Percentiles rank a stretch among this genome's conserved stretches.
These are phyloP conservation scores for Strigamia maritima DNA, from an alignment of 2,888 invertebrate genomes.

Conservation along the genomic window DNA sequence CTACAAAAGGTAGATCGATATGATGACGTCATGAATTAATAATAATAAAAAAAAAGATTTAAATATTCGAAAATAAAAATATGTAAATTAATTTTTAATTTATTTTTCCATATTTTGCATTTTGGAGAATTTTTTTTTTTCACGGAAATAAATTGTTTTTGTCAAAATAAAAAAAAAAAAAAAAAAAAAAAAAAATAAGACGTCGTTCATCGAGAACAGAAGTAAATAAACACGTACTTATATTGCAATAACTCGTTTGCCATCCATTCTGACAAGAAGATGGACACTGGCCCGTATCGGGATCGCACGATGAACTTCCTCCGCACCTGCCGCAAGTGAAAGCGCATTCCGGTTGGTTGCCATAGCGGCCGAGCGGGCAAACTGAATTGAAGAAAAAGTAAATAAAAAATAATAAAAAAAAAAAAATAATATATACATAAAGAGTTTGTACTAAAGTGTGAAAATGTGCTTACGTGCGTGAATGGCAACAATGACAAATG, in stretches of 20 bases:
- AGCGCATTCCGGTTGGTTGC: neutral
- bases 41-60: too few relatives aligned
- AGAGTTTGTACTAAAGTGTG: neutral
- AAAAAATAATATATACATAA: neutral
- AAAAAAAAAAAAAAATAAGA: neutral
- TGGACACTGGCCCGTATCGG: conserved; percentile 28
- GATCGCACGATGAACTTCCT: conserved; percentile 3
- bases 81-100: too few relatives aligned
- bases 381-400: neutral
- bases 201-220: too few relatives aligned
- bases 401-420: neutral
- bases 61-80: too few relatives aligned
- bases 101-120: too few relatives aligned
- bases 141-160: neutral
- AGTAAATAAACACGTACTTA: neutral
- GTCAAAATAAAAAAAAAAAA: neutral
- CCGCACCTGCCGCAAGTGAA: conserved; percentile 6
- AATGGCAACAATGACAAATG: neutral
- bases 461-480: neutral
- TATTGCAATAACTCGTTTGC: neutral
- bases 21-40: neutral
- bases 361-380: neutral
- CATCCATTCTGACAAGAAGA: neutral
- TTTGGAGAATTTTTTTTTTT: neutral
- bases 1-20: neutral